phyloP scores from a whole-genome alignment of 2,797 vertebrate genomes.

The Premnoplex brunnescens region DNA sequence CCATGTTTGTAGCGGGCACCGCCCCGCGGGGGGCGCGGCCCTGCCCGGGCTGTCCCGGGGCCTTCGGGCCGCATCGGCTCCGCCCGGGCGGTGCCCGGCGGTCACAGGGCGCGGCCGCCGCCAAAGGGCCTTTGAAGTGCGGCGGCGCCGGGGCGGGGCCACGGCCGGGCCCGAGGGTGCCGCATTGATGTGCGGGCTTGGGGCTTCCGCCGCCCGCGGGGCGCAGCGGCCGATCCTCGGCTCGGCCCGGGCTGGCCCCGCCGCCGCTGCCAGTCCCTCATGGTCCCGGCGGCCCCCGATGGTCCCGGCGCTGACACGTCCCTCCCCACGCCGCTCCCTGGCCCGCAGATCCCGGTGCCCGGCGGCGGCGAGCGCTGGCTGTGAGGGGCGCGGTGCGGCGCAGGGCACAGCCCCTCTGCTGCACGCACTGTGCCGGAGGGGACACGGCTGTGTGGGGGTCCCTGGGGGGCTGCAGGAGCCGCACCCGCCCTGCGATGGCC shows the following conservation, averaged over 20 bases:
- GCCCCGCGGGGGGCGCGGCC: background rate
- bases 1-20: background rate
- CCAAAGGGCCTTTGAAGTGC: background rate
- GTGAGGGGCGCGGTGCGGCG: background rate
- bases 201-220: background rate
- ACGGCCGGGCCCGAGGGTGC: background rate
- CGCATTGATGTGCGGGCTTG: background rate
- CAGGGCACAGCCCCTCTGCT: too few species aligned
- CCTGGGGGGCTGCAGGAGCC: background rate
- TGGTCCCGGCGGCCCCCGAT: background rate
- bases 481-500: too few species aligned
- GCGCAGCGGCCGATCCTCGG: background rate
- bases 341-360: background rate
- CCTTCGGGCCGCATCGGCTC: background rate
- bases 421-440: fast-evolving
- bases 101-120: background rate
- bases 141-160: background rate
- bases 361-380: background rate
- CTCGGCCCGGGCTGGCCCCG: background rate
- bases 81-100: background rate
- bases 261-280: background rate
- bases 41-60: too few species aligned
- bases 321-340: background rate
- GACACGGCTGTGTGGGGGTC: fast-evolving
- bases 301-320: background rate